These are phyloP conservation scores for Melanchra persicariae DNA, from an alignment of 2,888 invertebrate genomes.

Conservation along the genomic window DNA sequence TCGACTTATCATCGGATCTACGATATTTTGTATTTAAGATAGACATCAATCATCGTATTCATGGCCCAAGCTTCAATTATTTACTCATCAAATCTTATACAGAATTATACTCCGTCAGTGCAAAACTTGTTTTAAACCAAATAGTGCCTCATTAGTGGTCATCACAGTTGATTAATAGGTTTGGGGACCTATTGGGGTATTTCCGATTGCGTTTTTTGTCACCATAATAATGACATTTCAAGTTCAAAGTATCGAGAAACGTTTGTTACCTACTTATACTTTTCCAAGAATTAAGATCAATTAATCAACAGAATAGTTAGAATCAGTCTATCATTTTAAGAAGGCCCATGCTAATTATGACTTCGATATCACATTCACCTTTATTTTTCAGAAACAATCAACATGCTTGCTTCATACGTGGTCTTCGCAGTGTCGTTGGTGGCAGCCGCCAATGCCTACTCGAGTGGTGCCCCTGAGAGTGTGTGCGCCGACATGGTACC, in stretches of 20 bases:
- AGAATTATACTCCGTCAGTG: slow-evolving; percentile 13
- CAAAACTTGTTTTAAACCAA: slow-evolving; percentile 6
- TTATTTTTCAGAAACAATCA: slow-evolving; percentile 59
- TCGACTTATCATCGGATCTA: slow-evolving; percentile 61
- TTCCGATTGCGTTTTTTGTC: slow-evolving; percentile 8
- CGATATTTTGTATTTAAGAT: slow-evolving; percentile 30
- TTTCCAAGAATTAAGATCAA: slow-evolving; percentile 14
- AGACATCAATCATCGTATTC: slow-evolving; percentile 44
- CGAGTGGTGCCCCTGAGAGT: slow-evolving; percentile 92
- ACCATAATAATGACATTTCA: neutral
- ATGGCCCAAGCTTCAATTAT: slow-evolving; percentile 31
- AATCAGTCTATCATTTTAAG: neutral
- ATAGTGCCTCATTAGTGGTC: slow-evolving; percentile 2
- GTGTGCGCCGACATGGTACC: slow-evolving; percentile 93
- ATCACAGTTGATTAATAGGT: neutral
- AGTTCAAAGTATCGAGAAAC: slow-evolving; percentile 2
- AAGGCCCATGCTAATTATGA: neutral
- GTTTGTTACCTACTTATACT: neutral
- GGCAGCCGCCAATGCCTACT: slow-evolving; percentile 87
- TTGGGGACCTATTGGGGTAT: neutral
- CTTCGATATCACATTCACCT: slow-evolving; percentile 13
- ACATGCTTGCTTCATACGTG: slow-evolving; percentile 77
- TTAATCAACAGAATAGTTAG: too few relatives aligned
- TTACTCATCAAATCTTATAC: slow-evolving; percentile 27
- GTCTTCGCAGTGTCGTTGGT: slow-evolving; percentile 74